phyloP scores from a whole-genome alignment of 2,113 vertebrate genomes.

The Tachysurus vachellii region DNA sequence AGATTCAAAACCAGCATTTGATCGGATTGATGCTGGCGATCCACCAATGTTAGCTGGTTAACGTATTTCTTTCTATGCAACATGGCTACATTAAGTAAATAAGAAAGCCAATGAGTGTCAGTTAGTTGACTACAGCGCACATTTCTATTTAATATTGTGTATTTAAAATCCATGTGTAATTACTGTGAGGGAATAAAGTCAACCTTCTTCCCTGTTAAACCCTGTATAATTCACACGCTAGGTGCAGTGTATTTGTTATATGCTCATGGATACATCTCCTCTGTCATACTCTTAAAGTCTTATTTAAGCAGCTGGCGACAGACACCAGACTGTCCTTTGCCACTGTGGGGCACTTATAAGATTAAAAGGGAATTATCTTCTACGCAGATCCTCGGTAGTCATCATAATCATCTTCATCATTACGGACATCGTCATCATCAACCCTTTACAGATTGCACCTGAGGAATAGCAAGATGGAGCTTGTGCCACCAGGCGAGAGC shows the following conservation, averaged over 20 bases:
- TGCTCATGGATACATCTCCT: constrained; percentile 2
- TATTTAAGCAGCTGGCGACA: constrained; percentile 59
- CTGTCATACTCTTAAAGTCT: constrained; percentile 40
- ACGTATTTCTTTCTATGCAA: no score
- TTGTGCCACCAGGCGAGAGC: constrained; percentile 41
- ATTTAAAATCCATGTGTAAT: not conserved
- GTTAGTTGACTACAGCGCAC: not conserved
- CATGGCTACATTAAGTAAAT: not conserved
- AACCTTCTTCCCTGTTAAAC: not conserved
- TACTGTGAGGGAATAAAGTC: not conserved
- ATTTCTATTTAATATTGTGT: not conserved
- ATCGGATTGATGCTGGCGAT: not conserved
- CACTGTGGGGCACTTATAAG: constrained; percentile 66
- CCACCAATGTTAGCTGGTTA: not conserved
- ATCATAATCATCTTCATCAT: constrained; percentile 58
- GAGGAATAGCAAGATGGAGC: constrained; percentile 50
- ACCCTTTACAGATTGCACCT: constrained; percentile 54
- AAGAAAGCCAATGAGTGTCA: no score
- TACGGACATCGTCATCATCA: constrained; percentile 50
- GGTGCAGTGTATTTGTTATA: not conserved
- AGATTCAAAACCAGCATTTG: not conserved
- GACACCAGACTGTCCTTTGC: constrained; percentile 56
- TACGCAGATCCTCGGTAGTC: constrained; percentile 58
- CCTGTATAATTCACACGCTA: not conserved
- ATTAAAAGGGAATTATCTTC: constrained; percentile 76